Evolutionary conservation across 1,140 invertebrate species (phyloP), one percentile per base, ranked within the genome.

Genomic region (Caenorhabditis briggsae): DNA sequence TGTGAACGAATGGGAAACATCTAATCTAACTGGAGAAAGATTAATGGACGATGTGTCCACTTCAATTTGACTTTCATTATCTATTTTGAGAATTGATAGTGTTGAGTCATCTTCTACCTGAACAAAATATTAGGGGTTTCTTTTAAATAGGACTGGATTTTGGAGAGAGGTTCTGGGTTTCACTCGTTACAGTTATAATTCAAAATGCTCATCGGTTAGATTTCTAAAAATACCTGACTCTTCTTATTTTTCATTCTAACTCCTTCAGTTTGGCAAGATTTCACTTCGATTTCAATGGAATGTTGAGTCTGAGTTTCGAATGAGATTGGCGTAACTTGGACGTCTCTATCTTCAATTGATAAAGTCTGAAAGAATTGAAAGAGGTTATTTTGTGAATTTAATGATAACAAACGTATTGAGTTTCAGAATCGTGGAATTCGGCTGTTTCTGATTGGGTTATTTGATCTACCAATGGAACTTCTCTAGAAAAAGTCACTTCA

Each of bases 241-340:
- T 78, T 78, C 18, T 78, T 78, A 53, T 78, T 78, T 78, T 50
- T 78, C 70, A 50, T 78, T 78, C 12, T n/a, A 50, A 78, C 20
- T 78, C 43, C 46, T 50, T 78, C 70, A n/a, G 70, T 78, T 78
- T 78, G 70, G 70, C 70, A 78, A 78, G 70, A 78, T 78, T 78
- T 78, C 70, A 78, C 70, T 46, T 50, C 70, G n/a, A 78, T 48
- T 78, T 78, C 70, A 50, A 78, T 78, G 70, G 70, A 78, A 78
- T 78, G 70, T 78, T 78, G 70, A 23, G 70, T 78, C 33, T 48
- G 70, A 78, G 70, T 78, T 78, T 78, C 70, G 16, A 78, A 78
- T 53, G 70, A 78, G 43, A 78, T 78, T 78, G 70, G 70, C 7
- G 70, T 78, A 0, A 46, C 70, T n/a, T 78, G 70, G 9, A 78